phyloP scores from a whole-genome alignment of 2,113 vertebrate species.

The Sprattus sprattus region DNA sequence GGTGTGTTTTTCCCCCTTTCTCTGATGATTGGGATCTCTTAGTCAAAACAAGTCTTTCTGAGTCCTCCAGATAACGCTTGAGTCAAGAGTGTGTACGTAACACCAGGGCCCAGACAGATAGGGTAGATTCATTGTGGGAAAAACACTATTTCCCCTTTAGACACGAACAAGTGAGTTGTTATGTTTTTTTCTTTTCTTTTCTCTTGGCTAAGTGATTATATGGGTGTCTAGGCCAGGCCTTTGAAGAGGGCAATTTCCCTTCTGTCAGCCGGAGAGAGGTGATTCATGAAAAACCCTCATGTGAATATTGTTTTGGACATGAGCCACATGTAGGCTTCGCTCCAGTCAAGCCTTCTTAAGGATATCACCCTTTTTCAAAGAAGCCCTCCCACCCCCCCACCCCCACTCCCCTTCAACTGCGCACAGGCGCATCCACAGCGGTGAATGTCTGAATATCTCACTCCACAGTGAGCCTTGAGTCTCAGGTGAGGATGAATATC shows the following conservation, averaged over 20 bases:
- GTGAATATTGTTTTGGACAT: constrained; percentile 52
- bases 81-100: not conserved
- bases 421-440: too few species aligned
- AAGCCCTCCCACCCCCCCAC: constrained; percentile 34
- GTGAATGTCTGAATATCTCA: too few species aligned
- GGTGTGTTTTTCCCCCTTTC: not conserved
- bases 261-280: not conserved
- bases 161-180: not conserved
- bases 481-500: too few species aligned
- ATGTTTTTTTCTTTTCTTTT: not conserved
- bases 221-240: not conserved
- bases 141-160: not conserved
- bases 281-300: constrained; percentile 33
- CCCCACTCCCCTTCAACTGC: constrained; percentile 13
- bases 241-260: constrained; percentile 32
- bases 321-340: constrained; percentile 53
- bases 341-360: constrained; percentile 43
- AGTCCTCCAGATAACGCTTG: not conserved
- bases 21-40: constrained; percentile 10
- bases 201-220: not conserved
- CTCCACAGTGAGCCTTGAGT: too few species aligned
- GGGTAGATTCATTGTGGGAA: constrained; percentile 51
- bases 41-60: constrained; percentile 14
- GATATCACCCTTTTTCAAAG: constrained; percentile 52
- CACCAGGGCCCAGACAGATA: not conserved